These are phyloP conservation scores for Numenius arquata DNA, from an alignment of 2,113 vertebrate species.

Conservation along the genomic window DNA sequence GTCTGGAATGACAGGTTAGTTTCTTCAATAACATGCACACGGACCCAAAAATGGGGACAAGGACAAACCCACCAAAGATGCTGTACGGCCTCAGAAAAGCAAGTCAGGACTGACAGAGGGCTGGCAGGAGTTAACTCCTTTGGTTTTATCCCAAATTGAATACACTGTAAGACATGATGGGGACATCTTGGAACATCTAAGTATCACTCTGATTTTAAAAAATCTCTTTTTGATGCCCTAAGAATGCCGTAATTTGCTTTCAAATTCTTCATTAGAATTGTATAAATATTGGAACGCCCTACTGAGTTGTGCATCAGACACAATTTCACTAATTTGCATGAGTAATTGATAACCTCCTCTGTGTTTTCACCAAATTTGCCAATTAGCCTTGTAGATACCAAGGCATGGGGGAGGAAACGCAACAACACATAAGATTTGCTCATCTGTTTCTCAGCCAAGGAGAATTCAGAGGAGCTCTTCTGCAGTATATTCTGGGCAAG, in stretches of 20 bases:
- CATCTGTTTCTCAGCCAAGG: background rate
- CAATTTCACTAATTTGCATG: background rate
- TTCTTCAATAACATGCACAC: background rate
- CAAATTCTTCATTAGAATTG: background rate
- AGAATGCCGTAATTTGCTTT: background rate
- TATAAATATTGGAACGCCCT: background rate
- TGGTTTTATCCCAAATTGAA: background rate
- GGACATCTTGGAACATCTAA: background rate
- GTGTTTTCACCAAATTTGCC: background rate
- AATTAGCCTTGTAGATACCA: background rate
- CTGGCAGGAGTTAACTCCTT: background rate
- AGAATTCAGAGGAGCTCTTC: background rate
- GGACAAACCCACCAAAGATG: background rate
- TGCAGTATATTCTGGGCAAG: background rate
- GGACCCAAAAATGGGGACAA: background rate
- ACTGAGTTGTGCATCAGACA: background rate
- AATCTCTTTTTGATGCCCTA: background rate
- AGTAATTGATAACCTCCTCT: background rate
- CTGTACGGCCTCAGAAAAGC: background rate
- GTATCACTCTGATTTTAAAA: background rate
- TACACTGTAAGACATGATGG: background rate
- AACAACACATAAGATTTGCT: background rate
- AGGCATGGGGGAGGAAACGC: background rate
- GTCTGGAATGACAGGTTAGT: slow-evolving; percentile 69
- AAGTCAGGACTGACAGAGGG: background rate